Evolutionary conservation across 2,888 invertebrate genomes (phyloP).

Genomic region (Campoletis raptor): DNA sequence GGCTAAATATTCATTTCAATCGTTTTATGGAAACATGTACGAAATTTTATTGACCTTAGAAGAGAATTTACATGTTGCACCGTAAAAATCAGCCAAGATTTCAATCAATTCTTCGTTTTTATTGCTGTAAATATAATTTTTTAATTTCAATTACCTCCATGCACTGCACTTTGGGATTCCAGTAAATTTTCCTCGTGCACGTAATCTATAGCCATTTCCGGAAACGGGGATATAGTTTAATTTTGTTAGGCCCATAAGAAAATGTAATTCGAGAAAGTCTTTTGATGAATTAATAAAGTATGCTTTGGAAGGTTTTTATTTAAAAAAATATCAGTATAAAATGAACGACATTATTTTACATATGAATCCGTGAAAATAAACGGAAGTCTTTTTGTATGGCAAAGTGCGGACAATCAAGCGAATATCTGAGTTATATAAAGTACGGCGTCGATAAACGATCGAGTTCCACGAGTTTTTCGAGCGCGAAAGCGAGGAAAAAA

Average conservation of each 20-base stretch:
- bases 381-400: slow-evolving; percentile 2
- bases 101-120: too few relatives aligned
- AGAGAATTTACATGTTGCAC: too few relatives aligned
- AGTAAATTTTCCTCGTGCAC: background rate
- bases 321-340: background rate
- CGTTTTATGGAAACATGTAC: too few relatives aligned
- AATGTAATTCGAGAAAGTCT: background rate
- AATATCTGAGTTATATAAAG: slow-evolving; percentile 48
- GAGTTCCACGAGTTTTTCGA: slow-evolving; percentile 48
- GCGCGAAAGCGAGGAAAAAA: slow-evolving; percentile 2
- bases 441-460: slow-evolving; percentile 61
- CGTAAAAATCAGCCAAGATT: too few relatives aligned
- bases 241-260: background rate
- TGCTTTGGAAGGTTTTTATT: background rate
- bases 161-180: background rate
- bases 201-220: background rate
- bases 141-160: too few relatives aligned
- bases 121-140: too few relatives aligned
- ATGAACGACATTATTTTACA: background rate
- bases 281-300: background rate
- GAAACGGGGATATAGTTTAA: background rate
- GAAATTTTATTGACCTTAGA: too few relatives aligned
- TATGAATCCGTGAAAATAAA: slow-evolving; percentile 13
- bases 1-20: too few relatives aligned
- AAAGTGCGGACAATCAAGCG: slow-evolving; percentile 32